phyloP scores from a whole-genome alignment of 1,140 invertebrate species.

The Antheraea pernyi region DNA sequence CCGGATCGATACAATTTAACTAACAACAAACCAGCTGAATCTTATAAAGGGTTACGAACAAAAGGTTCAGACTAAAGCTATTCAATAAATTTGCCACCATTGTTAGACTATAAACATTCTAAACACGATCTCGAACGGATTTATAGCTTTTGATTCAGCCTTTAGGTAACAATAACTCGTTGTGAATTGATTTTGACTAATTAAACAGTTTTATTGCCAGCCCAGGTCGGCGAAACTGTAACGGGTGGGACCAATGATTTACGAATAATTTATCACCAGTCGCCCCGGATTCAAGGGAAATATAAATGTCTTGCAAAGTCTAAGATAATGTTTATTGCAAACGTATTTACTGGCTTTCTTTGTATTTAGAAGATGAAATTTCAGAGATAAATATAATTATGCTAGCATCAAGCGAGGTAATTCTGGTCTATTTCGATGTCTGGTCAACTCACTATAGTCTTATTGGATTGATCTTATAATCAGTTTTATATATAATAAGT shows the following conservation, averaged over 20 bases:
- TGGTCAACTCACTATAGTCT: no score
- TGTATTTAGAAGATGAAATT: no score
- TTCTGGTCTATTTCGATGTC: no score
- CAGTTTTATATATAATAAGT: no score
- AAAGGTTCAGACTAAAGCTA: not conserved
- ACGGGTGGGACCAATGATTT: not conserved
- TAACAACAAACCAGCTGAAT: not conserved
- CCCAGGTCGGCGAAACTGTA: constrained; percentile 17
- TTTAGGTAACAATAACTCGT: constrained; percentile 45
- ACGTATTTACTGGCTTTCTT: not conserved
- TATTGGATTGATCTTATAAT: no score
- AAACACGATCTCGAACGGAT: constrained; percentile 27
- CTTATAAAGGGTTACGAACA: constrained; percentile 2
- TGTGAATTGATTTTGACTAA: constrained; percentile 45
- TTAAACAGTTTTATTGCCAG: constrained; percentile 45
- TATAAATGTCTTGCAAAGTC: not conserved
- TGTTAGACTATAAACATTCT: constrained; percentile 47
- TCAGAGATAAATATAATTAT: no score
- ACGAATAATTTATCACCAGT: constrained; percentile 12
- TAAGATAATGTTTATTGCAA: not conserved
- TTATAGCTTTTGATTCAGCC: constrained; percentile 39
- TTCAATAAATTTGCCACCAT: constrained; percentile 27
- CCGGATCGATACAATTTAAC: not conserved
- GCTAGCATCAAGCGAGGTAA: no score
- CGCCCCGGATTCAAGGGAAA: not conserved